Conservation (phyloP, 2,797 vertebrate genomes). For the Neosilurus hyrtlii region DNA sequence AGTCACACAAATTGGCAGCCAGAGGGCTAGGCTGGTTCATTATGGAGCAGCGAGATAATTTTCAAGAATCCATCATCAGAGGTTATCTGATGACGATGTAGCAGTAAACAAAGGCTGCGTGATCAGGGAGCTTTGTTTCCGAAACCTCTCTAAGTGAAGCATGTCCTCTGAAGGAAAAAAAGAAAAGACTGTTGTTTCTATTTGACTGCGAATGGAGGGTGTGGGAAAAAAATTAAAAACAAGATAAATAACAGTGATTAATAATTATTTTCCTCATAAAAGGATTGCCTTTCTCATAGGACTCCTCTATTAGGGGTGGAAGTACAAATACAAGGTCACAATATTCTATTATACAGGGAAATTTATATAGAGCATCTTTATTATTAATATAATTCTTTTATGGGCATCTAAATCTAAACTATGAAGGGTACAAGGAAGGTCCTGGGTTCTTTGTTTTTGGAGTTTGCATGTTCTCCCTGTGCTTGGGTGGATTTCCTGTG, state of each 20-base stretch:
- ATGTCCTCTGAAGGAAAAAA: background rate
- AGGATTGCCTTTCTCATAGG: background rate
- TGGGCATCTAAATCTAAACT: too few relatives aligned
- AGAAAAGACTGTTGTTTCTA: background rate
- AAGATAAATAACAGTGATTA: background rate
- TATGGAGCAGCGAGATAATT: conserved; percentile 48
- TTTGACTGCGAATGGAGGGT: background rate
- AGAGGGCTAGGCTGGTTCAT: conserved; percentile 38
- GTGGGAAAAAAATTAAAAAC: background rate
- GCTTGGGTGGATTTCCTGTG: too few relatives aligned
- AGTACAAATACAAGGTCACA: background rate
- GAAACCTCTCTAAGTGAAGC: background rate
- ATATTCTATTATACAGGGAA: background rate
- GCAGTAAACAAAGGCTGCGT: conserved; percentile 42
- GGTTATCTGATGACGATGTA: conserved; percentile 51
- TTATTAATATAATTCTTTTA: too few relatives aligned
- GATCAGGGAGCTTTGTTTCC: background rate
- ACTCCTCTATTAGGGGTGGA: background rate
- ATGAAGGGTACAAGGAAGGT: too few relatives aligned
- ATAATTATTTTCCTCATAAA: too few relatives aligned
- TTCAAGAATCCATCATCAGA: conserved; percentile 51
- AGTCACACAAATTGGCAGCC: conserved; percentile 34
- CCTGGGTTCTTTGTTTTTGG: too few relatives aligned
- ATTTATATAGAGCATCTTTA: background rate
- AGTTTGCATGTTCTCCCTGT: too few relatives aligned